Percentiles rank a stretch among this genome's conserved stretches.
Conservation (phyloP, 2,797 vertebrate species). For the Eurystomus glaucurus region DNA sequence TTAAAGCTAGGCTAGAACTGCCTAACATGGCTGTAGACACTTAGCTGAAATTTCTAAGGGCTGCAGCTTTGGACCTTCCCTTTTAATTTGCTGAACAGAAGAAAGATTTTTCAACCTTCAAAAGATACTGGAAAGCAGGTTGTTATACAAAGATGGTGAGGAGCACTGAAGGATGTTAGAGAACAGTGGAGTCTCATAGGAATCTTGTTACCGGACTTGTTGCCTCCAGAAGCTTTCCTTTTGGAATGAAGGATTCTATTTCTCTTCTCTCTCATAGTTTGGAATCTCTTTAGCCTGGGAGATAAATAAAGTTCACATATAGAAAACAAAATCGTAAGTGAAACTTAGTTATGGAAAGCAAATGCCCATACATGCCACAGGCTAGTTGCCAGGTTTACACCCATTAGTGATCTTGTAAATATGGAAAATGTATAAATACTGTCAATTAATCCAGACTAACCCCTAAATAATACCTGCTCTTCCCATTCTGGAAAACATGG, state of each 20-base stretch:
- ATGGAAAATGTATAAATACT: neutral
- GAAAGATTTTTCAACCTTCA: neutral
- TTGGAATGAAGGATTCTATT: neutral
- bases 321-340: neutral
- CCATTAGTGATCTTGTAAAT: neutral
- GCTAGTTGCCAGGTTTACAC: neutral
- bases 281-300: neutral
- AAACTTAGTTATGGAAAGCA: neutral
- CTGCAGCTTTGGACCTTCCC: neutral
- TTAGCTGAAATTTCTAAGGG: neutral
- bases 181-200: rapidly evolving
- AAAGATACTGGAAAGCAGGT: neutral
- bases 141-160: neutral
- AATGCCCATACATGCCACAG: neutral
- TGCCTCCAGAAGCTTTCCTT: neutral
- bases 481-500: neutral
- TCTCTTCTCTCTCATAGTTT: neutral
- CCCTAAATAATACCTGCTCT: neutral
- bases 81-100: neutral
- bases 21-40: neutral
- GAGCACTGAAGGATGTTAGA: neutral
- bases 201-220: neutral
- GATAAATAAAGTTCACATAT: neutral
- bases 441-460: neutral
- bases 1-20: neutral